Evolutionary conservation across 2,888 invertebrate genomes (phyloP).

Genomic region (Xanthostigma xanthostigma): DNA sequence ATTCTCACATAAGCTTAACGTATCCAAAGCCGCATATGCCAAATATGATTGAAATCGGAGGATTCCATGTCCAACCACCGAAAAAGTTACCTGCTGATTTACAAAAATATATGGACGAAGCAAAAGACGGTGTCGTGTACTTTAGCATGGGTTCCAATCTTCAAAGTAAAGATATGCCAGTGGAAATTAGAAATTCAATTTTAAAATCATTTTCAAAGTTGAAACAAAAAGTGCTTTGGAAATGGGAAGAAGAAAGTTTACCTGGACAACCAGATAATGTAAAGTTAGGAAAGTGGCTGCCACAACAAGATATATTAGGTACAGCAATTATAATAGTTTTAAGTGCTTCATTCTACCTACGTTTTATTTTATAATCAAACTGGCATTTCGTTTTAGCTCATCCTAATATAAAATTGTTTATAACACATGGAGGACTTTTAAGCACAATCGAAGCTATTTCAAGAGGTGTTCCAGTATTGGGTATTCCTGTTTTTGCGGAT

Average conservation of each 20-base stretch:
- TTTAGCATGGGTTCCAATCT: conserved; percentile 26
- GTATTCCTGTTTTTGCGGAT: conserved; percentile 32
- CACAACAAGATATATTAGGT: conserved; percentile 24
- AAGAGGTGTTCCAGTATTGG: conserved; percentile 29
- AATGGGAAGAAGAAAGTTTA: conserved; percentile 21
- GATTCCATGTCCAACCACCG: conserved; percentile 17
- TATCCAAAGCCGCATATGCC: conserved; percentile 34
- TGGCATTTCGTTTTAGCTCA: conserved; percentile 24
- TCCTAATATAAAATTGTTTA: conserved; percentile 33
- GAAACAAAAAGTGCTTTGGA: conserved; percentile 24
- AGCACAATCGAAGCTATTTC: conserved; percentile 35
- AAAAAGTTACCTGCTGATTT: conserved; percentile 13
- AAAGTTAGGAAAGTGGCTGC: conserved; percentile 26
- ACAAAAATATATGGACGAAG: conserved; percentile 19
- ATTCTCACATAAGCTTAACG: conserved; percentile 25
- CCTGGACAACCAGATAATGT: conserved; percentile 19
- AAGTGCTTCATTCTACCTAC: background rate
- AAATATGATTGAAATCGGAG: conserved; percentile 25
- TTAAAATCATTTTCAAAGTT: conserved; percentile 21
- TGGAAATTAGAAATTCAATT: conserved; percentile 16
- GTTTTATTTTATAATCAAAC: too few relatives aligned
- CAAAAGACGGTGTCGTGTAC: conserved; percentile 21
- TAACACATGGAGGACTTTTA: conserved; percentile 40
- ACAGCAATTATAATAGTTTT: background rate
- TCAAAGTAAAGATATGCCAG: conserved; percentile 17